Conservation (phyloP, 2,888 invertebrate species). For the Operophtera brumata region DNA sequence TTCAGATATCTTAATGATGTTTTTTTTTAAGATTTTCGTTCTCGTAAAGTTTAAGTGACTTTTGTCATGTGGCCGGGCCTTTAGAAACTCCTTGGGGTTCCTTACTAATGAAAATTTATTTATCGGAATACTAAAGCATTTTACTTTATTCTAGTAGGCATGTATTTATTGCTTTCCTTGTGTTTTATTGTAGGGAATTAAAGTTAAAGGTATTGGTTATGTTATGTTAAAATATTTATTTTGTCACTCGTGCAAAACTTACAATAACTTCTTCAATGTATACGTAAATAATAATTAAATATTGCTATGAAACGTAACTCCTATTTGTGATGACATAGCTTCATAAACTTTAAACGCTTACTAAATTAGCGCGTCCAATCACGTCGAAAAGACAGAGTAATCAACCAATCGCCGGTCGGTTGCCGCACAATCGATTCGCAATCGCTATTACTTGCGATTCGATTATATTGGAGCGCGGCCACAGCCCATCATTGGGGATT, state of each 20-base stretch:
- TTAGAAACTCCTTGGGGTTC: conserved; percentile 11
- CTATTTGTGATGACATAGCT: no score
- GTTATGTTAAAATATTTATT: no score
- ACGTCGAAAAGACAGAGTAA: conserved; percentile 27
- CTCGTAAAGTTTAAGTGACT: no score
- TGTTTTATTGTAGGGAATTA: conserved; percentile 9
- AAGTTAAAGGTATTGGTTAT: conserved; percentile 8
- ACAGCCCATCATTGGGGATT: conserved; percentile 23
- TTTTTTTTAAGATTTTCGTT: no score
- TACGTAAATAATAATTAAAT: no score
- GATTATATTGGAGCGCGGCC: conserved; percentile 48
- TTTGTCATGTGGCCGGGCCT: conserved; percentile 3
- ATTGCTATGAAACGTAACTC: no score
- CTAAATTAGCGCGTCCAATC: conserved; percentile 12
- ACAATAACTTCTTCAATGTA: no score
- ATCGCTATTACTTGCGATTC: conserved; percentile 61
- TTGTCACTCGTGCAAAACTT: no score
- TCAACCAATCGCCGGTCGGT: conserved; percentile 34
- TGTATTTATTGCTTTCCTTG: conserved; percentile 9
- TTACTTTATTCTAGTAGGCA: conserved; percentile 11
- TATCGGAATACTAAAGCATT: conserved; percentile 4
- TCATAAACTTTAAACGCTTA: no score
- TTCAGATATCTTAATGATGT: no score
- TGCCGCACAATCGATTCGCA: conserved; percentile 69
- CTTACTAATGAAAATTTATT: conserved; percentile 31